Conservation (phyloP, 1,140 invertebrate species). For the Saccostrea cuccullata region DNA sequence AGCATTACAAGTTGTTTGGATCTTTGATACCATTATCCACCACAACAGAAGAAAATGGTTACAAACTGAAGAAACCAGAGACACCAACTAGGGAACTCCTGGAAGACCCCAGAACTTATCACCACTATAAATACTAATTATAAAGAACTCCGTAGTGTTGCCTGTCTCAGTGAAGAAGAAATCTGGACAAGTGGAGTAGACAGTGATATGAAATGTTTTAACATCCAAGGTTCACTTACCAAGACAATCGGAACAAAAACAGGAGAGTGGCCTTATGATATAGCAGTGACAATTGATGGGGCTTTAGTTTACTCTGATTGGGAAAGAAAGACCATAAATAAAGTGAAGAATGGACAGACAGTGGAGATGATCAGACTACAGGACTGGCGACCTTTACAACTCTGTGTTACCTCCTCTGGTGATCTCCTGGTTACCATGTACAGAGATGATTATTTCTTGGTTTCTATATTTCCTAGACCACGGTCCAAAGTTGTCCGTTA, state of each 20-base stretch:
- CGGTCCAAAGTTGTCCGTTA: too few relatives aligned
- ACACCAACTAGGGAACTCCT: background rate
- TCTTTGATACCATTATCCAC: background rate
- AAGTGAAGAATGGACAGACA: background rate
- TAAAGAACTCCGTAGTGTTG: background rate
- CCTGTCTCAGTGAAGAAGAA: background rate
- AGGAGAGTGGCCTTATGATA: background rate
- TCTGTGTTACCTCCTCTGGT: background rate
- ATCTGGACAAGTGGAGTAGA: background rate
- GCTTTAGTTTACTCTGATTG: too few relatives aligned
- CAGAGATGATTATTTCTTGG: background rate
- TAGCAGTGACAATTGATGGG: background rate
- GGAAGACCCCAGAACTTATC: background rate
- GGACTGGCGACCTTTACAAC: background rate
- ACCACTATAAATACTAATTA: background rate
- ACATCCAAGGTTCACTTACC: background rate
- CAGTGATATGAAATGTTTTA: background rate
- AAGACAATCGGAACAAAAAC: background rate
- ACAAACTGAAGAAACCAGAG: background rate
- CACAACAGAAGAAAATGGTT: background rate
- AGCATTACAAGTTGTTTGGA: background rate
- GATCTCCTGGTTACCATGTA: slow-evolving; percentile 29
- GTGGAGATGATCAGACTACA: background rate
- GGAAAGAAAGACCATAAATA: background rate
- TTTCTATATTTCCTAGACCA: background rate